Evolutionary conservation across 2,888 invertebrate genomes (phyloP).

Genomic region (Adelphocoris suturalis): DNA sequence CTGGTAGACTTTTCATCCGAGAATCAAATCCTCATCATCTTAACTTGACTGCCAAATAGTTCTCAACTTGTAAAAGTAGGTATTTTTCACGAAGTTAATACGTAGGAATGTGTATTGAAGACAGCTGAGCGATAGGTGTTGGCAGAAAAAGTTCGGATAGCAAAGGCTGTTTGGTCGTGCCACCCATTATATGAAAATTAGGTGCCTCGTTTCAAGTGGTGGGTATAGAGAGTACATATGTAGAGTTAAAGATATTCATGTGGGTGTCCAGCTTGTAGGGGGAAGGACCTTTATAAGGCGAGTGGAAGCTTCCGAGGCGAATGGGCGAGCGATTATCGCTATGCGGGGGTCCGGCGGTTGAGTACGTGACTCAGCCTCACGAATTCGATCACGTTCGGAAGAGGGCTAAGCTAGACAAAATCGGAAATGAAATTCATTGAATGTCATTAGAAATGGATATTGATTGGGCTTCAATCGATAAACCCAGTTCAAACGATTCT

Average conservation of each 20-base stretch:
- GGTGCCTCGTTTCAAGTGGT: background rate
- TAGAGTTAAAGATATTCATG: background rate
- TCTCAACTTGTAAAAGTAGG: too few species aligned
- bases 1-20: too few species aligned
- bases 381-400: slow-evolving; percentile 1
- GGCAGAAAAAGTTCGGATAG: background rate
- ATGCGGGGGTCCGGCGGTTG: background rate
- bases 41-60: too few species aligned
- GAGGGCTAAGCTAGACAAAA: background rate
- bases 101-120: too few species aligned
- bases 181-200: background rate
- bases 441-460: background rate
- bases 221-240: background rate
- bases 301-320: background rate
- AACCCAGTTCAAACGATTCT: too few species aligned
- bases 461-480: background rate
- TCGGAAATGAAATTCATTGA: background rate
- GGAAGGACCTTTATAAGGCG: too few species aligned
- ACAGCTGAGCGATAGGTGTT: background rate
- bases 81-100: too few species aligned
- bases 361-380: slow-evolving; percentile 12
- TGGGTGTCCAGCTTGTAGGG: background rate
- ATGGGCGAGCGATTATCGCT: background rate
- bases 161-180: background rate
- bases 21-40: too few species aligned